These are phyloP conservation scores for Cantharis nigra DNA, from an alignment of 2,888 invertebrate species.

Conservation along the genomic window DNA sequence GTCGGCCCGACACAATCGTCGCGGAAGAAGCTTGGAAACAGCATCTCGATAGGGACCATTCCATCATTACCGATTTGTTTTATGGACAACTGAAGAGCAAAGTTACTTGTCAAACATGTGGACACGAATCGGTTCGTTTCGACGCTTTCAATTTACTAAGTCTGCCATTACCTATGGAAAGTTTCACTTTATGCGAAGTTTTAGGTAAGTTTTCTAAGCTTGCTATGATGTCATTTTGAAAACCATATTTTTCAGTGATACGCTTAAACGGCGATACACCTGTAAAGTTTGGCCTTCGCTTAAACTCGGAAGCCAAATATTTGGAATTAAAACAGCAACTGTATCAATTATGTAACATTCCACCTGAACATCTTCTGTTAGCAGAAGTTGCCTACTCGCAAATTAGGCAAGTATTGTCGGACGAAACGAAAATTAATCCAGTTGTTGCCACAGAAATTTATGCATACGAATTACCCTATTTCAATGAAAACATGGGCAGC, in stretches of 20 bases:
- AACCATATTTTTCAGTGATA: constrained; percentile 61
- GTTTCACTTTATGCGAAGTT: constrained; percentile 76
- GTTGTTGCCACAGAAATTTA: constrained; percentile 63
- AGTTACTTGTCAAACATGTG: constrained; percentile 82
- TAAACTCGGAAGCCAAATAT: constrained; percentile 83
- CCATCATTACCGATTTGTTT: constrained; percentile 87
- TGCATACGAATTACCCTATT: constrained; percentile 70
- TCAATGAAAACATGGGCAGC: constrained; percentile 36
- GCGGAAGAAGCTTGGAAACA: constrained; percentile 83
- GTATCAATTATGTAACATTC: constrained; percentile 65
- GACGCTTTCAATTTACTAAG: constrained; percentile 90
- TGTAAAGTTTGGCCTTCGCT: constrained; percentile 80
- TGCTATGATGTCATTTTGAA: background rate
- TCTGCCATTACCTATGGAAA: constrained; percentile 89
- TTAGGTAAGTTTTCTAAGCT: constrained; percentile 54
- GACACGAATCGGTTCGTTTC: constrained; percentile 83
- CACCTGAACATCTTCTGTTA: constrained; percentile 66
- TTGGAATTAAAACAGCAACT: constrained; percentile 75
- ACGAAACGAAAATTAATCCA: constrained; percentile 60
- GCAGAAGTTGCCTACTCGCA: constrained; percentile 75
- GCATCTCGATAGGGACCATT: constrained; percentile 80
- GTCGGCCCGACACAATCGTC: constrained; percentile 73
- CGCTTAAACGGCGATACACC: constrained; percentile 83
- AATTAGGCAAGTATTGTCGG: constrained; percentile 64
- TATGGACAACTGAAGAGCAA: constrained; percentile 91